Evolutionary conservation across 1,140 invertebrate species (phyloP), one percentile per base, ranked within the genome.

Genomic region (Megathymus violae): DNA sequence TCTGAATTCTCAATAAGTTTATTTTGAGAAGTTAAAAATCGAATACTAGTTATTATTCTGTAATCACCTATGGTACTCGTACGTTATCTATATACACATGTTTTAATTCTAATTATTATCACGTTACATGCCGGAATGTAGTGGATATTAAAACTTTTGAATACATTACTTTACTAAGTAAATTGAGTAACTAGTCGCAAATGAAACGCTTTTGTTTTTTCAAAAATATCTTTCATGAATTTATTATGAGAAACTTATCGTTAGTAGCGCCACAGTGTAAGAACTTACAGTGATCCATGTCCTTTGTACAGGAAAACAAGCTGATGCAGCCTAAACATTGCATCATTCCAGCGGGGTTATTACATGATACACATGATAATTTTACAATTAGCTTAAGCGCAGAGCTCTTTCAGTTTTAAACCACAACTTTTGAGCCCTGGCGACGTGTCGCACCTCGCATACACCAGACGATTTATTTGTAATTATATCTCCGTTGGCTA

Each of bases 41-140:
- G 54, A 62, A 71, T 78, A 76, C 38, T 82, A 82, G 50, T 71
- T 40, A 31, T 64, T 27, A 17, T 17, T 15, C 36, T 64, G 62
- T 58, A 67, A 63, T 44, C 61, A 61, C 69, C 72, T 74, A 60
- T n/a, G n/a, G 50, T 67, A 61, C 9, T 9, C n/a, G n/a, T n/a
- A n/a, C 4, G 4, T 68, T 79, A 77, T 76, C 63, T 89, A 87
- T 89, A 68, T 88, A 88, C 84, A 87, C 25, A 63, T 64, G 62
- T 73, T 65, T 84, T 82, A 84, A 72, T 50, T 63, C 87, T 89
- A 89, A 69, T 89, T 89, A 89, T 89, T 89, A 89, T 89, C 87
- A 89, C 85, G 82, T 89, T 89, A 85, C 85, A 76, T 72, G 75
- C 72, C 77, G 74, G 63, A 31, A 48, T 43, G 47, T 64, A 58